Conservation (phyloP, 2,888 invertebrate species). For the Lymantria monacha region DNA sequence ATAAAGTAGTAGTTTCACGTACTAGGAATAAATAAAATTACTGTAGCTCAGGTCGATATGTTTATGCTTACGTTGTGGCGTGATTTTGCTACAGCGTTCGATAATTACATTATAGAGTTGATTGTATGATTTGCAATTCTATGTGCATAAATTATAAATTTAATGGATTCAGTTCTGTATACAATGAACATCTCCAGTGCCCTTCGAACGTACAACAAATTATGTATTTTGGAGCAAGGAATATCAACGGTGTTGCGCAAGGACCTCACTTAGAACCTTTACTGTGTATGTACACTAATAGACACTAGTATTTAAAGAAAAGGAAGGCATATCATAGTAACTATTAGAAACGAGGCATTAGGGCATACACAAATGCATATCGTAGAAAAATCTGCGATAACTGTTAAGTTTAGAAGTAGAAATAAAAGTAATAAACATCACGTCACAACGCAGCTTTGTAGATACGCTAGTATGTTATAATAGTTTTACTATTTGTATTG, state of each 20-base stretch:
- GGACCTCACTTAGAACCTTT: too few relatives aligned
- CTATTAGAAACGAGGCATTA: constrained; percentile 6
- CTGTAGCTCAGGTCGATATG: constrained; percentile 32
- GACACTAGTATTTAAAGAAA: not conserved
- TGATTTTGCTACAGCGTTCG: constrained; percentile 15
- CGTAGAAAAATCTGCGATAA: constrained; percentile 11
- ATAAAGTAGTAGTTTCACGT: constrained; percentile 35
- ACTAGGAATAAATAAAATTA: constrained; percentile 22
- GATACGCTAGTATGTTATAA: constrained; percentile 35
- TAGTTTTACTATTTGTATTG: constrained; percentile 46
- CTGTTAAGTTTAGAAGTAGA: not conserved
- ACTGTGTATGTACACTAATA: not conserved
- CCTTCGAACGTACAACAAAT: too few relatives aligned
- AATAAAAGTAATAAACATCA: constrained; percentile 7
- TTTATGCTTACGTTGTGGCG: constrained; percentile 31
- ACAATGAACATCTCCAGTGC: too few relatives aligned
- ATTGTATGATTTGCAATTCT: too few relatives aligned
- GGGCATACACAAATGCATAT: not conserved
- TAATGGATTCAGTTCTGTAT: too few relatives aligned
- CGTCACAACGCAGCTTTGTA: constrained; percentile 34
- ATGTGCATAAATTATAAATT: too few relatives aligned
- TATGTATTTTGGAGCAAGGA: too few relatives aligned
- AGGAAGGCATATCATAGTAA: constrained; percentile 12
- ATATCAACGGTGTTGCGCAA: too few relatives aligned
- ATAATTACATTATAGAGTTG: not conserved